These are phyloP conservation scores for Numenius arquata DNA, from an alignment of 2,113 vertebrate species.

Conservation along the genomic window DNA sequence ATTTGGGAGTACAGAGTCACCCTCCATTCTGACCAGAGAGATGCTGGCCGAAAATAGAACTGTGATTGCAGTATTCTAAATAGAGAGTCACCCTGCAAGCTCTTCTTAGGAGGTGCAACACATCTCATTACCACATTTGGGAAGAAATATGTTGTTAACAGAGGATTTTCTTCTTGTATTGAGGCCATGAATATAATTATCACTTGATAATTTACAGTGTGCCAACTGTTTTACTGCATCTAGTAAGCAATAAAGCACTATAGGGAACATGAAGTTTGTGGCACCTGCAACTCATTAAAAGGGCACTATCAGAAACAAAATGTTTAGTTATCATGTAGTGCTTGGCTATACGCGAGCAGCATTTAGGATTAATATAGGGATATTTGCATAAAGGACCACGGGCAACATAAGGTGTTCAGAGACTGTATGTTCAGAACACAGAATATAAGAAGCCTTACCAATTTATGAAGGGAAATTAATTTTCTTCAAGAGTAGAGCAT, in stretches of 20 bases:
- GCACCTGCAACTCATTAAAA: slow-evolving; percentile 69
- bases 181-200: slow-evolving; percentile 73
- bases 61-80: slow-evolving; percentile 55
- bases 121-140: slow-evolving; percentile 68
- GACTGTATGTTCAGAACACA: neutral
- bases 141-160: slow-evolving; percentile 67
- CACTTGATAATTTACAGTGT: slow-evolving; percentile 74
- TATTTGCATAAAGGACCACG: neutral
- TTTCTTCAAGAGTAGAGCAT: neutral
- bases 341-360: neutral
- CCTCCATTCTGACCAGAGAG: slow-evolving; percentile 37
- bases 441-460: neutral
- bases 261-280: slow-evolving; percentile 49
- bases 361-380: neutral
- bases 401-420: neutral
- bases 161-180: slow-evolving; percentile 72
- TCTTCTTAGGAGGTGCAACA: slow-evolving; percentile 64
- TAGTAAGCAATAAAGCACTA: slow-evolving; percentile 63
- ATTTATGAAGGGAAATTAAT: neutral
- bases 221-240: slow-evolving; percentile 66
- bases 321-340: slow-evolving; percentile 8
- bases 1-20: slow-evolving; percentile 14
- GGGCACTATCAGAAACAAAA: slow-evolving; percentile 45
- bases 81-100: slow-evolving; percentile 61
- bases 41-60: slow-evolving; percentile 53